Conservation (phyloP, 1,140 invertebrate genomes). For the Bicyclus anynana region DNA sequence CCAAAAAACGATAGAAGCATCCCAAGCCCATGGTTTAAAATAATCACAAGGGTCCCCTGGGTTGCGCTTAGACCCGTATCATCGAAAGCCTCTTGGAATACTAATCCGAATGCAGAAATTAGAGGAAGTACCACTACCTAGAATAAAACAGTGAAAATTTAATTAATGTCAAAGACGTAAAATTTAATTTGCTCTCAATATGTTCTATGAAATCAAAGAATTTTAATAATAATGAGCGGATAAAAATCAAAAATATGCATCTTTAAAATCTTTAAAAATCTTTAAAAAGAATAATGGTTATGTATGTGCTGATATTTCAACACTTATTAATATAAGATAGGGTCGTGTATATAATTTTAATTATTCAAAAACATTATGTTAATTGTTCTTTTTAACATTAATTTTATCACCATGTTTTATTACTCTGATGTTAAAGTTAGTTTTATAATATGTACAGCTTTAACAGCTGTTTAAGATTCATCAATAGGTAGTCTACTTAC, state of each 20-base stretch:
- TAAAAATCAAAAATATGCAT: no score
- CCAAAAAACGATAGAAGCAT: constrained; percentile 80
- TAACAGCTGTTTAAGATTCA: neutral
- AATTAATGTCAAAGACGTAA: no score
- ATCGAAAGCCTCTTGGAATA: constrained; percentile 78
- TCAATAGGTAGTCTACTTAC: constrained; percentile 77
- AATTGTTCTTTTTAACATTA: neutral
- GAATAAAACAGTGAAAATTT: constrained; percentile 25
- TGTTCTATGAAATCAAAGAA: no score
- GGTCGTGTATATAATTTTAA: no score
- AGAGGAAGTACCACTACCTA: constrained; percentile 79
- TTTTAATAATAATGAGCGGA: no score
- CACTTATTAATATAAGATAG: no score
- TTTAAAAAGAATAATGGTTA: no score
- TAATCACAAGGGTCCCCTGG: constrained; percentile 78
- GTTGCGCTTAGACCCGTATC: constrained; percentile 72
- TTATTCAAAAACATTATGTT: no score
- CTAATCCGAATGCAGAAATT: constrained; percentile 77
- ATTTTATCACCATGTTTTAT: neutral
- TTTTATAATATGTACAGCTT: neutral
- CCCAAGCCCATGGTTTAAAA: constrained; percentile 80
- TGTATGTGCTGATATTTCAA: no score
- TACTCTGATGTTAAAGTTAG: neutral
- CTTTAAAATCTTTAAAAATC: no score
- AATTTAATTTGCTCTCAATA: no score